These are phyloP conservation scores for Galagoides demidoff DNA, from an alignment of 2,797 vertebrate genomes.

Conservation along the genomic window DNA sequence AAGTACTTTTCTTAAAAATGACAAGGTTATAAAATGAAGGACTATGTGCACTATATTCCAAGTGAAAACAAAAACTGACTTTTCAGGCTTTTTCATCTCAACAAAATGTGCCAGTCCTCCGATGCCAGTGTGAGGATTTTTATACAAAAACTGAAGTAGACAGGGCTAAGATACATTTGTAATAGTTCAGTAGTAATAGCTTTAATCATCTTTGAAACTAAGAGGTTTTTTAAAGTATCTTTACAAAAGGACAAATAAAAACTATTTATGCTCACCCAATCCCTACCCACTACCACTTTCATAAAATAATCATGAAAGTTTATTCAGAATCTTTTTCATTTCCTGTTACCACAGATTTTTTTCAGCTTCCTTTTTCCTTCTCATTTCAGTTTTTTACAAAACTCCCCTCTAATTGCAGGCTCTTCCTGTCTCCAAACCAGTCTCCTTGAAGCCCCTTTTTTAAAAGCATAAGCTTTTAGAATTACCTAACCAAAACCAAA, in stretches of 20 bases:
- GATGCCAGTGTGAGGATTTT: slow-evolving; percentile 19
- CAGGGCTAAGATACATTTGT: neutral
- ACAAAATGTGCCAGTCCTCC: slow-evolving; percentile 21
- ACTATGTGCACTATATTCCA: slow-evolving; percentile 23
- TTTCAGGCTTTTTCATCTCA: slow-evolving; percentile 57
- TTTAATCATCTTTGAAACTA: slow-evolving; percentile 47
- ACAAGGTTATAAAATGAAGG: slow-evolving; percentile 47
- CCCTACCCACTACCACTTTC: neutral
- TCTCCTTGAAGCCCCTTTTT: neutral
- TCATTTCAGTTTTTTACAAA: neutral
- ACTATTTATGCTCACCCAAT: neutral
- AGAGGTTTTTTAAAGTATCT: slow-evolving; percentile 14
- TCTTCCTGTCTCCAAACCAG: neutral
- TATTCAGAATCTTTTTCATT: neutral
- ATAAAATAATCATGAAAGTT: slow-evolving; percentile 8
- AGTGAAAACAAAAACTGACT: slow-evolving; percentile 30
- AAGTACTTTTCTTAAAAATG: slow-evolving; percentile 69
- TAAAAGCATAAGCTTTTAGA: slow-evolving; percentile 34
- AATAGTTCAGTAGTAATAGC: neutral
- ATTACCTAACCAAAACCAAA: neutral
- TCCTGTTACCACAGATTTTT: slow-evolving; percentile 2
- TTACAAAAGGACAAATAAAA: slow-evolving; percentile 1
- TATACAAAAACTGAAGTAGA: slow-evolving; percentile 1
- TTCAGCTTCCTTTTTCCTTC: neutral
- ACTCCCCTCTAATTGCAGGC: neutral